phyloP scores from a whole-genome alignment of 2,797 vertebrate species.

The Lithobates sylvaticus region DNA sequence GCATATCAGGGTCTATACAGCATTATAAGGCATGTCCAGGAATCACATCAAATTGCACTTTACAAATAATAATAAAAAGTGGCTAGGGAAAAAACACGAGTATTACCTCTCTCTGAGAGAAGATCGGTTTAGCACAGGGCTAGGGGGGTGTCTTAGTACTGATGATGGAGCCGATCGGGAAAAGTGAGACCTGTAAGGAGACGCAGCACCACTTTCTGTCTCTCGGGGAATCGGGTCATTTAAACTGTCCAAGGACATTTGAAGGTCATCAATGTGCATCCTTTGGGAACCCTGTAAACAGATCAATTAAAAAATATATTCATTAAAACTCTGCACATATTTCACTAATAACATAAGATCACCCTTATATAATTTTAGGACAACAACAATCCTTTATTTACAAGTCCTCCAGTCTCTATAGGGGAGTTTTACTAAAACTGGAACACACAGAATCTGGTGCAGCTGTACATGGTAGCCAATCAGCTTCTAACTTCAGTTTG shows the following conservation, averaged over 20 bases:
- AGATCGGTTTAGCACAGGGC: slow-evolving; percentile 76
- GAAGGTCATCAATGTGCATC: slow-evolving; percentile 66
- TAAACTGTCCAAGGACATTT: slow-evolving; percentile 68
- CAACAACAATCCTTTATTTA: neutral
- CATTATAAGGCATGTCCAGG: neutral
- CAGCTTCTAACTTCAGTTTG: too few relatives aligned
- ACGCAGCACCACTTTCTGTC: slow-evolving; percentile 57
- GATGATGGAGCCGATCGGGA: slow-evolving; percentile 69
- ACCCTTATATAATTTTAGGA: too few relatives aligned
- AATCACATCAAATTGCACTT: neutral
- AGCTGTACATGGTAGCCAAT: too few relatives aligned
- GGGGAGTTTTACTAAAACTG: too few relatives aligned
- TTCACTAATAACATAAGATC: too few relatives aligned
- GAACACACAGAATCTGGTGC: too few relatives aligned
- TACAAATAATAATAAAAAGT: neutral
- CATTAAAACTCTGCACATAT: too few relatives aligned
- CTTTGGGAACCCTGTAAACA: slow-evolving; percentile 71
- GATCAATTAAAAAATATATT: slow-evolving; percentile 25
- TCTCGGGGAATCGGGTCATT: slow-evolving; percentile 65
- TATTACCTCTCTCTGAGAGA: slow-evolving; percentile 90
- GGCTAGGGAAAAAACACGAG: neutral
- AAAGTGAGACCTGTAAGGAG: slow-evolving; percentile 61
- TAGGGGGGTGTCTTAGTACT: slow-evolving; percentile 71
- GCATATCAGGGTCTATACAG: neutral
- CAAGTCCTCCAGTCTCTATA: neutral